Percentiles rank a stretch among this genome's conserved stretches.
phyloP scores from a whole-genome alignment of 2,888 invertebrate genomes.

The Mycalesis mineus region DNA sequence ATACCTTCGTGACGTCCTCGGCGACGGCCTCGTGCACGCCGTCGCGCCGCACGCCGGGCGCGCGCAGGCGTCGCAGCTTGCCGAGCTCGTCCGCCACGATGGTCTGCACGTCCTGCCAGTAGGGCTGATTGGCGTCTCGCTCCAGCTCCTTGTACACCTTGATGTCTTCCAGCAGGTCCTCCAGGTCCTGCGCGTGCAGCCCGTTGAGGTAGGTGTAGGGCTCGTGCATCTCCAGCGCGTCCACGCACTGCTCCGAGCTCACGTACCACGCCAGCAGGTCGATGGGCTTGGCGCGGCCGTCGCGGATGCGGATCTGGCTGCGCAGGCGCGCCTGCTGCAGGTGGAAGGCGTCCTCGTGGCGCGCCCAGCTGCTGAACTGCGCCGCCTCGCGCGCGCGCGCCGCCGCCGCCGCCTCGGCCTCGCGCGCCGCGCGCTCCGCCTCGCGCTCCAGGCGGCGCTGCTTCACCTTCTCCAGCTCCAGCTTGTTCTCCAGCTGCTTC shows the following conservation, averaged over 20 bases:
- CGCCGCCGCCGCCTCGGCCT: conserved; percentile 85
- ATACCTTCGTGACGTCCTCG: conserved; percentile 88
- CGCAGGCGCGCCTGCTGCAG: conserved; percentile 96
- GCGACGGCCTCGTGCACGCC: conserved; percentile 95
- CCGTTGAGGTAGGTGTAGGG: conserved; percentile 97
- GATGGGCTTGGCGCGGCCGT: conserved; percentile 98
- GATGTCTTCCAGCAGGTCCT: conserved; percentile 97
- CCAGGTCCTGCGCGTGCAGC: conserved; percentile 91
- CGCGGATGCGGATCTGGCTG: conserved; percentile 96
- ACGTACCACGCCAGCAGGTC: conserved; percentile 98
- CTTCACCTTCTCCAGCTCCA: conserved; percentile 96
- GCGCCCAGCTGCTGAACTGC: conserved; percentile 95
- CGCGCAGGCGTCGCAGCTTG: conserved; percentile 86
- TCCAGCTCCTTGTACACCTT: conserved; percentile 96
- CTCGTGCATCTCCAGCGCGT: conserved; percentile 98
- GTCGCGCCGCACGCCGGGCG: conserved; percentile 79
- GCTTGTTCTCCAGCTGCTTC: conserved; percentile 93
- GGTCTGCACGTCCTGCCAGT: conserved; percentile 97
- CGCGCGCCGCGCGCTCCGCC: conserved; percentile 88
- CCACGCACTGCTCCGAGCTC: conserved; percentile 89
- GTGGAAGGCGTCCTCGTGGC: conserved; percentile 98
- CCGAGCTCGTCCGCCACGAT: conserved; percentile 95
- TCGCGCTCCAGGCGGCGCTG: conserved; percentile 93
- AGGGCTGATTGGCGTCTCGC: conserved; percentile 90
- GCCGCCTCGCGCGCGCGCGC: conserved; percentile 91